Percentiles rank a stretch among this genome's conserved stretches.
Evolutionary conservation across 2,797 vertebrate species (phyloP).

Genomic region (Remorina albescens): DNA sequence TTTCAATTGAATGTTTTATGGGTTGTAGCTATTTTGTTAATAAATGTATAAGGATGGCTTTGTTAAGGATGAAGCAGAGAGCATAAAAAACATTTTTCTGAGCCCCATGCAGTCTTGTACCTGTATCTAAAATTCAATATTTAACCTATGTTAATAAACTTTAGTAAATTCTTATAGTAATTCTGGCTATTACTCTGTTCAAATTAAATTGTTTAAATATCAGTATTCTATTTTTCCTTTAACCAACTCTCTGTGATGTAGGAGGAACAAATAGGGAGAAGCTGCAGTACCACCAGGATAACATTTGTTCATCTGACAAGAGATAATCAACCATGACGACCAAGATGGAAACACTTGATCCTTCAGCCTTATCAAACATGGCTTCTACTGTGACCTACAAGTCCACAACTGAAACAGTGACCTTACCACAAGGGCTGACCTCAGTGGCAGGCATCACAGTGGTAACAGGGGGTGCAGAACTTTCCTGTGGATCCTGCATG

Average conservation of each 20-base stretch:
- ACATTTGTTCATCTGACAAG: not conserved
- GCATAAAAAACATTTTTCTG: not conserved
- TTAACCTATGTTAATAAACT: too few species aligned
- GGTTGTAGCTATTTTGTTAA: not conserved
- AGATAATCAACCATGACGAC: conserved; percentile 40
- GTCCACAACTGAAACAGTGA: conserved; percentile 76
- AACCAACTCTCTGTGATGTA: conserved; percentile 21
- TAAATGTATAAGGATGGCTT: not conserved
- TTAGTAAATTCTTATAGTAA: too few species aligned
- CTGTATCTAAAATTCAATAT: not conserved
- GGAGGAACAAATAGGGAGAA: conserved; percentile 37
- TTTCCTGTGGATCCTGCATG: conserved; percentile 84
- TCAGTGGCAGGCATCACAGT: conserved; percentile 83
- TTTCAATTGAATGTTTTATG: not conserved
- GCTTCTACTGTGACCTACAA: conserved; percentile 75
- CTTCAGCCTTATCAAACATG: conserved; percentile 62
- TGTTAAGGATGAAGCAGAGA: not conserved
- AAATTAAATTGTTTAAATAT: not conserved
- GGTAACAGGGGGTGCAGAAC: conserved; percentile 83
- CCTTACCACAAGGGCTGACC: conserved; percentile 79
- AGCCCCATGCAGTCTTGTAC: too few species aligned
- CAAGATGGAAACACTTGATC: conserved; percentile 75
- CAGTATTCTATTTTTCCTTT: conserved; percentile 1
- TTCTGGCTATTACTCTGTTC: not conserved
- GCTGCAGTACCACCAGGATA: conserved; percentile 8